These are phyloP conservation scores for Morone chrysops DNA, from an alignment of 2,113 vertebrate species.

Conservation along the genomic window DNA sequence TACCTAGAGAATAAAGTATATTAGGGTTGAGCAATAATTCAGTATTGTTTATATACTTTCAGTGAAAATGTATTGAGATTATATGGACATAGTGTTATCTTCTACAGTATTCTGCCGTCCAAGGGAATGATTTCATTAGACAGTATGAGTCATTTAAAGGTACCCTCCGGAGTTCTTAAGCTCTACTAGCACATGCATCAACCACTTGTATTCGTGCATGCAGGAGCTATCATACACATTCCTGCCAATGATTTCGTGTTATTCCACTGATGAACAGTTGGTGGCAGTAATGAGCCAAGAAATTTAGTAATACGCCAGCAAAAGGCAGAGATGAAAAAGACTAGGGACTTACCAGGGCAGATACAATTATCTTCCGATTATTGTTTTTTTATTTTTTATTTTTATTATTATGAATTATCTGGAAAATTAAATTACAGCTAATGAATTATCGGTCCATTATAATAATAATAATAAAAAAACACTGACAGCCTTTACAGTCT, in stretches of 20 bases:
- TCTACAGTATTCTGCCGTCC: neutral
- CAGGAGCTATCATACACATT: neutral
- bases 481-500: no score
- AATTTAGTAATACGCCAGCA: neutral
- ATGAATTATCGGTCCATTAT: no score
- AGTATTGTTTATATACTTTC: neutral
- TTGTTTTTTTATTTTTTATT: no score
- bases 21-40: neutral
- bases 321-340: neutral
- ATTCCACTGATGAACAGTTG: neutral
- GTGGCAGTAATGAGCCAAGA: neutral
- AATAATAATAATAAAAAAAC: no score
- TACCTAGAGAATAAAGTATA: neutral
- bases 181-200: neutral
- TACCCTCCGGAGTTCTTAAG: neutral
- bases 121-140: neutral
- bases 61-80: neutral
- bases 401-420: no score
- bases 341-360: no score
- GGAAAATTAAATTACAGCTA: no score
- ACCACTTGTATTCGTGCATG: neutral
- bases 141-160: neutral
- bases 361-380: no score
- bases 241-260: neutral
- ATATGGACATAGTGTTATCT: neutral